Evolutionary conservation across 2,113 vertebrate genomes (phyloP).

Genomic region (Tor tambroides): DNA sequence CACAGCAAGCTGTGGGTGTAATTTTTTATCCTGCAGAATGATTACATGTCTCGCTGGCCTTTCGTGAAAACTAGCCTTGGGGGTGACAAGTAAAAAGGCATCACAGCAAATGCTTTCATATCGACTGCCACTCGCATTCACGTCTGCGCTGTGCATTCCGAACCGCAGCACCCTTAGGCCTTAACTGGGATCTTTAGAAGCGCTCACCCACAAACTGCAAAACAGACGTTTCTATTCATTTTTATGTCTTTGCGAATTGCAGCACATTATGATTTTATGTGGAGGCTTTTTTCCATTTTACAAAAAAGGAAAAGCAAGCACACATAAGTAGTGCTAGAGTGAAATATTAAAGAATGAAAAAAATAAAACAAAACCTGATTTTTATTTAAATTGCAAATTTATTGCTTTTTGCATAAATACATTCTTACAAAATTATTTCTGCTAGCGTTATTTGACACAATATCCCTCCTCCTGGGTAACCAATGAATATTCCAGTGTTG

Average conservation of each 20-base stretch:
- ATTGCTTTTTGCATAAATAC: slow-evolving; percentile 18
- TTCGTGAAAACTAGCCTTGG: slow-evolving; percentile 37
- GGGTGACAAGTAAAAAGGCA: slow-evolving; percentile 34
- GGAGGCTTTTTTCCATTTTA: neutral
- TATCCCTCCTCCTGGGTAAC: neutral
- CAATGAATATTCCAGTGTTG: slow-evolving; percentile 23
- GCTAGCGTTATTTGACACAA: neutral
- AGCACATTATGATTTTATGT: slow-evolving; percentile 1
- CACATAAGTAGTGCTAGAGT: neutral
- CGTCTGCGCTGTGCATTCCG: slow-evolving; percentile 2
- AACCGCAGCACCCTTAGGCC: neutral
- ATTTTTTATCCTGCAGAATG: slow-evolving; percentile 21
- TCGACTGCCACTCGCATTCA: slow-evolving; percentile 16
- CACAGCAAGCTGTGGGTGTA: neutral
- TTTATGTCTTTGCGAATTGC: slow-evolving; percentile 27
- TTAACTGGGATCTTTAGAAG: slow-evolving; percentile 4
- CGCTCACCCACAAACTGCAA: neutral
- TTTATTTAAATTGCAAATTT: slow-evolving; percentile 1
- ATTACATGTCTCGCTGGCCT: slow-evolving; percentile 35
- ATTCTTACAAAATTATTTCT: neutral
- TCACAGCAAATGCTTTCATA: slow-evolving; percentile 43
- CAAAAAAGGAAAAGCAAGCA: neutral
- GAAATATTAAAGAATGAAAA: neutral
- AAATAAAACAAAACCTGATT: neutral
- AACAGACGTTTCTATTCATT: slow-evolving; percentile 35